These are phyloP conservation scores for Fregetta grallaria DNA, from an alignment of 2,113 vertebrate genomes.

Conservation along the genomic window DNA sequence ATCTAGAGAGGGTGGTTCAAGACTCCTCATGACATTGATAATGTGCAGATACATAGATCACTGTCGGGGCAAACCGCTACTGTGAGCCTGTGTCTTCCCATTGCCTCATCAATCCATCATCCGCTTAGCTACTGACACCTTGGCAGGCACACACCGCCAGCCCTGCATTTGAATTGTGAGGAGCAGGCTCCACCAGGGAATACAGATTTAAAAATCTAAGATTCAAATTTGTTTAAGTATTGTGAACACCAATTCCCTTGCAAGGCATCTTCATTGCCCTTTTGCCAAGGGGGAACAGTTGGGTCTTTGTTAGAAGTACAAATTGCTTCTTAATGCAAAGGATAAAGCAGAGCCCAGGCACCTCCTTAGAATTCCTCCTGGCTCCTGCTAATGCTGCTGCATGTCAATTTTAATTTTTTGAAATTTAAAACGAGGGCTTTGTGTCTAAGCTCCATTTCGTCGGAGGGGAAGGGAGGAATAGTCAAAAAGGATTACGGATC, in stretches of 20 bases:
- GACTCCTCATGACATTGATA: conserved; percentile 60
- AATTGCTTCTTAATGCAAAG: conserved; percentile 82
- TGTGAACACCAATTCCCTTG: conserved; percentile 74
- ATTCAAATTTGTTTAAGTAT: conserved; percentile 81
- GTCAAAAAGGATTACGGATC: conserved; percentile 78
- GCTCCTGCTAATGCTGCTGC: conserved; percentile 72
- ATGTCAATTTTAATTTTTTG: conserved; percentile 86
- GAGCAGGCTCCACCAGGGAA: conserved; percentile 65
- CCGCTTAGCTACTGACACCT: conserved; percentile 77
- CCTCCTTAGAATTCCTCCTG: conserved; percentile 79
- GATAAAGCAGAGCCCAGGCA: conserved; percentile 72
- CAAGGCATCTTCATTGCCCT: conserved; percentile 77
- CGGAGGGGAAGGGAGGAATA: conserved; percentile 74
- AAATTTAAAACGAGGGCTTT: conserved; percentile 82
- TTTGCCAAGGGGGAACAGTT: conserved; percentile 73
- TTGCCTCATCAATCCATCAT: conserved; percentile 82
- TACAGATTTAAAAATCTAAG: conserved; percentile 80
- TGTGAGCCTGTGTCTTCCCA: conserved; percentile 51
- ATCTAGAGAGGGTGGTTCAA: conserved; percentile 65
- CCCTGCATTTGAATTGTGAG: conserved; percentile 74
- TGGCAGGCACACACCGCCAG: conserved; percentile 70
- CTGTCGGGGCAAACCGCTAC: conserved; percentile 62
- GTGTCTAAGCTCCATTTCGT: conserved; percentile 78
- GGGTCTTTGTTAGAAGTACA: conserved; percentile 80
- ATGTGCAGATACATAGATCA: conserved; percentile 66